Base-by-base conservation (phyloP, 2,888 invertebrate species). In the Drosophila stalkeri region DNA sequence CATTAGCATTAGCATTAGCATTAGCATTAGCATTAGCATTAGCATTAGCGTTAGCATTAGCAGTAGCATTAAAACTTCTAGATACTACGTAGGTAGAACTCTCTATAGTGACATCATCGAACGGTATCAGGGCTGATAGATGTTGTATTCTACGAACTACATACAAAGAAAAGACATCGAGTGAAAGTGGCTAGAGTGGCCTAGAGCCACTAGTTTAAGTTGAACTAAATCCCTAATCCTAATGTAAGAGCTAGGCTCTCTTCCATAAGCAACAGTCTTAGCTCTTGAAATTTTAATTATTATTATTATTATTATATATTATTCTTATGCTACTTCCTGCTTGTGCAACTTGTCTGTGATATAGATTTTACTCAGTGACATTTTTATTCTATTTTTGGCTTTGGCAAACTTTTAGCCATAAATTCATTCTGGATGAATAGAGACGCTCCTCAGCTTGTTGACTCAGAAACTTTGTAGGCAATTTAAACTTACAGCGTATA, bases 401-500 rank as follows among this genome's bases (percentile, higher is more conserved):
- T 47, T 3, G 49, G 31, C 18, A 33, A 33, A 33, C 31, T 49
- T 12, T 49, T 2, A n/a, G 31, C 5, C 5, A 11, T 31, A 2
- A 49, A 9, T n/a, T 14, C 27, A 5, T 27, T 9, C 23, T 16
- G 23, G 3, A 16, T 46, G 1, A 27, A 9, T n/a, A 18, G 18
- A 3, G 35, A 1, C 18, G 1, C 33, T 8, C 33, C 14, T 20
- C 52, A 35, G 20, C 35, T 8, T 14, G 5, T 16, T 23, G 7
- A 16, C 37, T 16, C 2, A 2, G 31, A 54, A 54, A 37, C 23
- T 54, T 54, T 23, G 18, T 16, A 23, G 37, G 37, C 52, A 18
- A 43, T 43, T 59, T 37, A 7, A 37, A 27, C n/a, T 47, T 59
- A 31, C 20, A 47, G 66, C 35, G 16, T 44, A 56, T 23, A 33